Evolutionary conservation across 2,888 invertebrate genomes (phyloP).

Genomic region (Phragmatobia fuliginosa): DNA sequence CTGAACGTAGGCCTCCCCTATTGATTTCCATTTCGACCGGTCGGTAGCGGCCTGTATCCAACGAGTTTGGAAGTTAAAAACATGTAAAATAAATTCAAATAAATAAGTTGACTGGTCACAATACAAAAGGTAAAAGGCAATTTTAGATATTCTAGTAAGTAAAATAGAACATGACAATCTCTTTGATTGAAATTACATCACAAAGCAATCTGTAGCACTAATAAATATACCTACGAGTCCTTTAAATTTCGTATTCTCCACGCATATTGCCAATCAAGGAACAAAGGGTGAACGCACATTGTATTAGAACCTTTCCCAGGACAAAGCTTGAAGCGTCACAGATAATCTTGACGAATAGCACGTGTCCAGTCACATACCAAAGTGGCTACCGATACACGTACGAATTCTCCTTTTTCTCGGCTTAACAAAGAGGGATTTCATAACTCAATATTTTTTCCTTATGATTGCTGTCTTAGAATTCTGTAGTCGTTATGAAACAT

Average conservation of each 20-base stretch:
- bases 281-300: conserved; percentile 14
- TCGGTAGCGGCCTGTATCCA: too few relatives aligned
- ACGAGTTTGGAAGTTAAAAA: too few relatives aligned
- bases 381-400: conserved; percentile 20
- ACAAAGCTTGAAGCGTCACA: conserved; percentile 14
- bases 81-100: too few relatives aligned
- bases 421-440: not conserved
- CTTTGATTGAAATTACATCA: too few relatives aligned
- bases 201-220: not conserved
- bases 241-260: conserved; percentile 10
- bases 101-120: too few relatives aligned
- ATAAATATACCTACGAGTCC: not conserved
- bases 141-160: too few relatives aligned
- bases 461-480: not conserved
- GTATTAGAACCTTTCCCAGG: conserved; percentile 14
- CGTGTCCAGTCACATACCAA: conserved; percentile 16
- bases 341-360: conserved; percentile 16
- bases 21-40: too few relatives aligned
- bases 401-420: conserved; percentile 7
- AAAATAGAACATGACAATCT: too few relatives aligned
- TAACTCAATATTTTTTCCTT: not conserved
- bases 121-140: too few relatives aligned
- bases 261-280: conserved; percentile 11
- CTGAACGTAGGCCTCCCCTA: too few relatives aligned
- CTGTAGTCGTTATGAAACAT: too few relatives aligned